These are phyloP conservation scores for Drosophila histrio DNA, from an alignment of 2,888 invertebrate genomes.

Conservation along the genomic window DNA sequence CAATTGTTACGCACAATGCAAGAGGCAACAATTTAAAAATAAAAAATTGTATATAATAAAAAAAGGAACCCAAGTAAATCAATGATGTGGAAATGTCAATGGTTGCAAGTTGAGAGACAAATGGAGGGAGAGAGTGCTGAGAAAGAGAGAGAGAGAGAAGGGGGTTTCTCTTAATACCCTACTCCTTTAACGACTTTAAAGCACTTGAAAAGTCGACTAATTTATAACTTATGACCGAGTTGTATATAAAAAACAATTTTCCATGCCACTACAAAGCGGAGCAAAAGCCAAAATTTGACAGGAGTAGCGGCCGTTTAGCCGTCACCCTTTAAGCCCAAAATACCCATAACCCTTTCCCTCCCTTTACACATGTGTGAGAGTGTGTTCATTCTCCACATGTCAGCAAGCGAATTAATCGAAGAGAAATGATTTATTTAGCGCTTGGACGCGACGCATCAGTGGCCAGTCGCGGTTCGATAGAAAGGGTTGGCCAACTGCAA, in stretches of 20 bases:
- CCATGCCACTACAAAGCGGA: slow-evolving; percentile 84
- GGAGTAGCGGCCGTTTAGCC: slow-evolving; percentile 75
- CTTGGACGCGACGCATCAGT: slow-evolving; percentile 72
- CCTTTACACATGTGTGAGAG: slow-evolving; percentile 31
- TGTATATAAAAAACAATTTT: slow-evolving; percentile 82
- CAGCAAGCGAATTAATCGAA: slow-evolving; percentile 85
- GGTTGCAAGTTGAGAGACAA: slow-evolving; percentile 10
- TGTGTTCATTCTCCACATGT: slow-evolving; percentile 79
- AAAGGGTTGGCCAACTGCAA: slow-evolving; percentile 59
- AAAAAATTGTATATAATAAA: slow-evolving; percentile 37
- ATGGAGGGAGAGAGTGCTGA: slow-evolving; percentile 12
- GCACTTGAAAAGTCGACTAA: slow-evolving; percentile 76
- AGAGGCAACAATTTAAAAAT: slow-evolving; percentile 57
- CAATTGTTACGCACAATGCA: slow-evolving; percentile 58
- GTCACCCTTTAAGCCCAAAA: slow-evolving; percentile 52
- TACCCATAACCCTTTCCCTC: slow-evolving; percentile 38
- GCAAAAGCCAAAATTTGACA: slow-evolving; percentile 82
- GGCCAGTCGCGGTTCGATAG: slow-evolving; percentile 50
- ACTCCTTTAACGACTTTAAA: slow-evolving; percentile 62
- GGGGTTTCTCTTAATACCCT: slow-evolving; percentile 13
- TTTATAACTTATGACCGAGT: slow-evolving; percentile 80
- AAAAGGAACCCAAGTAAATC: slow-evolving; percentile 47
- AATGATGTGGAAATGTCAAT: slow-evolving; percentile 76
- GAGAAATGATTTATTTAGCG: slow-evolving; percentile 84
- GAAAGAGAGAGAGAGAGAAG: not conserved